A percentile compares a stretch with the other conserved stretches of the same genome.
Evolutionary conservation across 2,888 invertebrate genomes (phyloP).

Genomic region (Tanytarsus gracilentus): DNA sequence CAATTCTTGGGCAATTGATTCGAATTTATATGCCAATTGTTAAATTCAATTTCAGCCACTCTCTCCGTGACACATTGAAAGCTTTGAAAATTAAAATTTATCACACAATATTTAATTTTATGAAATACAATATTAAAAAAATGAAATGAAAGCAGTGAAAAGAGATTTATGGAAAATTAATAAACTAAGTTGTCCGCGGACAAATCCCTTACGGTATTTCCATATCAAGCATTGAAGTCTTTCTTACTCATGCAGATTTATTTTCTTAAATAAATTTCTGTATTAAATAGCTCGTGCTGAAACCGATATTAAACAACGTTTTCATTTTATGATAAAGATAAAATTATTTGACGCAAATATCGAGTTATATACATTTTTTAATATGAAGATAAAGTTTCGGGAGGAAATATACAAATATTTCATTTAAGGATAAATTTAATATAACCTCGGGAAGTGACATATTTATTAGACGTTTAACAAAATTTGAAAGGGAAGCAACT

Average conservation of each 20-base stretch:
- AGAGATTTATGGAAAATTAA: constrained; percentile 11
- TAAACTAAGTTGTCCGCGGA: neutral
- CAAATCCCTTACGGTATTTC: neutral
- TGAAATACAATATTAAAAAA: neutral
- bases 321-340: constrained; percentile 27
- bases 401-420: neutral
- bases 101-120: neutral
- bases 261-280: constrained; percentile 15
- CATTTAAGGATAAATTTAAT: neutral
- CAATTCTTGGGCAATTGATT: neutral
- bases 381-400: neutral
- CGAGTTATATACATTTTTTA: neutral
- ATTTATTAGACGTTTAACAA: constrained; percentile 12
- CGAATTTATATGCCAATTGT: neutral
- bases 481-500: no score
- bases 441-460: constrained; percentile 1
- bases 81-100: constrained; percentile 21
- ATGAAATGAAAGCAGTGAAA: neutral
- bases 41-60: neutral
- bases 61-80: neutral
- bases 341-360: constrained; percentile 21
- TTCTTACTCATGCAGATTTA: neutral
- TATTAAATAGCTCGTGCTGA: constrained; percentile 16
- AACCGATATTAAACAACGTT: neutral
- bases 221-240: constrained; percentile 23